Conservation (phyloP, 2,113 vertebrate genomes). For the Petromus typicus region DNA sequence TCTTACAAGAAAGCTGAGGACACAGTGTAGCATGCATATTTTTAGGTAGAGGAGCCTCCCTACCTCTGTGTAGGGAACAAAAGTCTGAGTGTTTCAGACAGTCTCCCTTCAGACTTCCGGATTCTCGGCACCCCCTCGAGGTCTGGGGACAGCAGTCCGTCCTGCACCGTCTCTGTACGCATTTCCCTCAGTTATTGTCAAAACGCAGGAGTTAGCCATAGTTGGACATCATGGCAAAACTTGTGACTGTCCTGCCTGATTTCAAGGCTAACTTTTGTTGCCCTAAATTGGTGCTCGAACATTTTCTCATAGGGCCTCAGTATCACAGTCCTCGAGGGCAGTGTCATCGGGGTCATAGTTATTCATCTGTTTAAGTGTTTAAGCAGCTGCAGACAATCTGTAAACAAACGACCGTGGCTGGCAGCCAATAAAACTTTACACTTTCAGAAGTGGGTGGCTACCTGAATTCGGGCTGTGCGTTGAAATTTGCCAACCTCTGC, state of each 20-base stretch:
- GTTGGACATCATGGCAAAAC: neutral
- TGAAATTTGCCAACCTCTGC: neutral
- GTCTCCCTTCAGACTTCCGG: slow-evolving; percentile 70
- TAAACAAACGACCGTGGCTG: neutral
- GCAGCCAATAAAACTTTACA: neutral
- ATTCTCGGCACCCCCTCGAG: neutral
- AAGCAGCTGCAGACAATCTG: neutral
- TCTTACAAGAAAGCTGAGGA: neutral
- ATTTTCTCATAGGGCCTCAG: neutral
- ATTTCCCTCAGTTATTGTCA: neutral
- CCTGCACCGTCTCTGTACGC: fast-evolving
- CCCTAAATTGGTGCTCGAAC: neutral
- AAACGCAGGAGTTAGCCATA: neutral
- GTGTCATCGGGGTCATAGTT: neutral
- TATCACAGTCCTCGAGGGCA: neutral
- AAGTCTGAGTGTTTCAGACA: neutral
- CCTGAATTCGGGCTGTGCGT: neutral
- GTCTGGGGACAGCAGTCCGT: slow-evolving; percentile 54
- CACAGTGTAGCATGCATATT: neutral
- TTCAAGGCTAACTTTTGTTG: neutral
- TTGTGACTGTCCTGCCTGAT: neutral
- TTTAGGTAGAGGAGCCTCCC: slow-evolving; percentile 46
- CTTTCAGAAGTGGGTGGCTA: neutral
- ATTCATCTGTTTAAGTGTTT: fast-evolving
- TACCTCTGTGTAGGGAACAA: slow-evolving; percentile 58